These are phyloP conservation scores for Spatula clypeata DNA, from an alignment of 2,797 vertebrate species.

Conservation along the genomic window DNA sequence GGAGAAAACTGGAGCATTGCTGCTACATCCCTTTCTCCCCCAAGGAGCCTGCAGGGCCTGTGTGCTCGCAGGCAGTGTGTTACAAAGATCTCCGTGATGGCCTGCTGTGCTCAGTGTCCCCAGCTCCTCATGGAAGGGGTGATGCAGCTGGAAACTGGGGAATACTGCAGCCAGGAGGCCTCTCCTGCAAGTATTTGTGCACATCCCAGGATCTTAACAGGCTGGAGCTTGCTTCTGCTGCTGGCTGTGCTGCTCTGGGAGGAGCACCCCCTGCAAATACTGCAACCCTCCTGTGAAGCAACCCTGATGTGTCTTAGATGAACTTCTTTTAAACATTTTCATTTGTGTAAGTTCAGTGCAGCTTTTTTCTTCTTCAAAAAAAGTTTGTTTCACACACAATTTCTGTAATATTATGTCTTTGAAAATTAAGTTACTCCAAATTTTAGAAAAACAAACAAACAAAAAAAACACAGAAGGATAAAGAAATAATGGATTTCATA, in stretches of 20 bases:
- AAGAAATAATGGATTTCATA: not conserved
- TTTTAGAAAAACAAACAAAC: not conserved
- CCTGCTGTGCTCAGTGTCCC: not conserved
- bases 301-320: not conserved
- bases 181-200: not conserved
- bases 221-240: not conserved
- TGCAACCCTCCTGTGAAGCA: not conserved
- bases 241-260: not conserved
- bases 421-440: not conserved
- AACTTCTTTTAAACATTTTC: not conserved
- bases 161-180: not conserved
- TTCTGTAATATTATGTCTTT: not conserved
- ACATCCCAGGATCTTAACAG: not conserved
- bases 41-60: not conserved
- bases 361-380: not conserved
- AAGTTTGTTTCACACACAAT: not conserved
- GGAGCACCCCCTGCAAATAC: not conserved
- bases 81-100: not conserved
- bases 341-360: not conserved
- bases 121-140: not conserved
- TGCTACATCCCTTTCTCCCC: not conserved
- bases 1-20: not conserved
- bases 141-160: not conserved
- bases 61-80: not conserved
- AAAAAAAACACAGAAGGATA: not conserved